Evolutionary conservation across 2,888 invertebrate species (phyloP).

Genomic region (Luperina testacea): DNA sequence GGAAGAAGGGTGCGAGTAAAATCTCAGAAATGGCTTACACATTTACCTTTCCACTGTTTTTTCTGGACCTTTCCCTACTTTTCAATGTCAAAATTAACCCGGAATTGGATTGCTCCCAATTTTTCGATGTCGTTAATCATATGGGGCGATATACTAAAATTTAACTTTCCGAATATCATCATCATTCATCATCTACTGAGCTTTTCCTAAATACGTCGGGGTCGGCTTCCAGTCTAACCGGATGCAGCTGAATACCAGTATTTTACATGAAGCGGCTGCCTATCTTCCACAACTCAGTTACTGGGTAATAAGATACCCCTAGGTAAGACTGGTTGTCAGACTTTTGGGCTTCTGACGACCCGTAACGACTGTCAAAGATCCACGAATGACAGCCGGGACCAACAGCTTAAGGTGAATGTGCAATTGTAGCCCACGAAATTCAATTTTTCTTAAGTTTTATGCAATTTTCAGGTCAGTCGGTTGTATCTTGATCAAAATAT

Average conservation of each 20-base stretch:
- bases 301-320: background rate
- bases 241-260: background rate
- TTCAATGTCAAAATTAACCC: constrained; percentile 50
- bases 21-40: constrained; percentile 55
- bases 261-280: background rate
- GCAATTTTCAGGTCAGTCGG: too few species aligned
- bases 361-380: background rate
- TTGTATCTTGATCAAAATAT: too few species aligned
- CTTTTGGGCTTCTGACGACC: background rate
- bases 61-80: constrained; percentile 50
- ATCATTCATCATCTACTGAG: background rate
- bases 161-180: background rate
- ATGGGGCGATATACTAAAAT: background rate
- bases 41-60: constrained; percentile 49
- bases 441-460: too few species aligned
- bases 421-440: too few species aligned
- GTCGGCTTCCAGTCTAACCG: background rate
- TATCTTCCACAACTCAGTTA: background rate
- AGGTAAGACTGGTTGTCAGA: background rate
- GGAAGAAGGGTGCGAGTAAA: constrained; percentile 57
- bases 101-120: constrained; percentile 32
- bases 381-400: background rate
- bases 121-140: constrained; percentile 19
- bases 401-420: too few species aligned
- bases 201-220: background rate